These are phyloP conservation scores for Astreopora myriophthalma DNA, from an alignment of 64 coral and sea anemone genomes.

Conservation along the genomic window DNA sequence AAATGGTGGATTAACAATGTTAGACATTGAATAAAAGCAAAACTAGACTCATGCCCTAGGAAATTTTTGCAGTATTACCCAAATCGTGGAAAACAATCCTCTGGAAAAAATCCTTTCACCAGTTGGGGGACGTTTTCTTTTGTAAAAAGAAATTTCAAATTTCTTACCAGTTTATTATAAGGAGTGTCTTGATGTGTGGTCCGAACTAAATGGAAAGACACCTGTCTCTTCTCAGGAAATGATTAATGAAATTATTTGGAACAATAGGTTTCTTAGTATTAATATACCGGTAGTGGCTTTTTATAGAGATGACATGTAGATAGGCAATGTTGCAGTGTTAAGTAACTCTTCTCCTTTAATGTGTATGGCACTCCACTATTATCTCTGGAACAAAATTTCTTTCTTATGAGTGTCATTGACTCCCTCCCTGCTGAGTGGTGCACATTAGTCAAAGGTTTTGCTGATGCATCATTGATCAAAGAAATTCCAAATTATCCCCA, in stretches of 20 bases:
- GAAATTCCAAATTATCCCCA: neutral
- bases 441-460: neutral
- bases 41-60: slow-evolving; percentile 7
- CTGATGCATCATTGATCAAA: neutral
- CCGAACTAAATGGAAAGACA: neutral
- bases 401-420: neutral
- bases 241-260: neutral
- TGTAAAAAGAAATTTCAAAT: neutral
- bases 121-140: neutral
- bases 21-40: slow-evolving; percentile 32
- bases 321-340: neutral
- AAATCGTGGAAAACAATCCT: slow-evolving; percentile 21
- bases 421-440: neutral
- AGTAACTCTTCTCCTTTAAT: neutral
- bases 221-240: neutral
- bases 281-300: neutral
- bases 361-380: neutral
- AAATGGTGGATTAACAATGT: slow-evolving; percentile 13
- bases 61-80: neutral
- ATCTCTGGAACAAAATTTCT: neutral
- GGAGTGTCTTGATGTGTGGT: slow-evolving; percentile 14
- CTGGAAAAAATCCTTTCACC: neutral
- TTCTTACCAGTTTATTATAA: slow-evolving; percentile 10
- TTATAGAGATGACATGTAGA: neutral
- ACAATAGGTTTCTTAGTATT: neutral